Evolutionary conservation across 2,888 invertebrate species (phyloP).

Genomic region (Ceriagrion tenellum): DNA sequence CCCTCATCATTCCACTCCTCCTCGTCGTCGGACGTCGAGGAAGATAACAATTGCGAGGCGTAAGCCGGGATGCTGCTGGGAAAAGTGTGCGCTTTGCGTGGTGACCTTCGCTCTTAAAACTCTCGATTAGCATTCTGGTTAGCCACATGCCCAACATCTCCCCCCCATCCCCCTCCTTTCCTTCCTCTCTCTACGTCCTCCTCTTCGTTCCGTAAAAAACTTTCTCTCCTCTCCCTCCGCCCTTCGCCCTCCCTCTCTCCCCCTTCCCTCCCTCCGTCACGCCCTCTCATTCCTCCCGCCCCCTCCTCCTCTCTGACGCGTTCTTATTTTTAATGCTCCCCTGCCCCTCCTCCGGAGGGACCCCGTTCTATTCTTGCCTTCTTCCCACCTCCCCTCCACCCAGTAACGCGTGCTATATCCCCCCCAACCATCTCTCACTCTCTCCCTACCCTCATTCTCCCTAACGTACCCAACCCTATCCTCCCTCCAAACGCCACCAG

Average conservation of each 20-base stretch:
- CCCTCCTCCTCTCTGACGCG: background rate
- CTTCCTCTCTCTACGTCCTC: background rate
- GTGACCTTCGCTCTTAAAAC: conserved; percentile 39
- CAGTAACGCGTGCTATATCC: background rate
- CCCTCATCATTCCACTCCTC: background rate
- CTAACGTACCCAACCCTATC: background rate
- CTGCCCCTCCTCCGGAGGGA: background rate
- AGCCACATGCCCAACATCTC: background rate
- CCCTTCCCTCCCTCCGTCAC: background rate
- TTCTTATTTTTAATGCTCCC: conserved; percentile 17
- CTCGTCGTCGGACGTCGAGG: background rate
- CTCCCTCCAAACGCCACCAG: background rate
- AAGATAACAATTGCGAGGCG: conserved; percentile 1
- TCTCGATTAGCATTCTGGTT: background rate
- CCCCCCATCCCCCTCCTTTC: background rate
- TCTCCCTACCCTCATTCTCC: background rate
- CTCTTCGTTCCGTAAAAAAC: conserved; percentile 2
- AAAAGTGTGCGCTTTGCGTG: background rate
- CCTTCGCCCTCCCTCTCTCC: background rate
- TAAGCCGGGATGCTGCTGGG: background rate
- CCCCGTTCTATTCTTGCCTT: conserved; percentile 22
- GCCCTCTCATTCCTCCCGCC: background rate
- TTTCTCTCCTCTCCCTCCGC: background rate
- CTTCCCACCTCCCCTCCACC: background rate
- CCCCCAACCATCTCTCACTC: background rate